Percentiles rank a stretch among this genome's conserved stretches.
These are phyloP conservation scores for Malurus cyaneus DNA, from an alignment of 2,113 vertebrate species.

Conservation along the genomic window DNA sequence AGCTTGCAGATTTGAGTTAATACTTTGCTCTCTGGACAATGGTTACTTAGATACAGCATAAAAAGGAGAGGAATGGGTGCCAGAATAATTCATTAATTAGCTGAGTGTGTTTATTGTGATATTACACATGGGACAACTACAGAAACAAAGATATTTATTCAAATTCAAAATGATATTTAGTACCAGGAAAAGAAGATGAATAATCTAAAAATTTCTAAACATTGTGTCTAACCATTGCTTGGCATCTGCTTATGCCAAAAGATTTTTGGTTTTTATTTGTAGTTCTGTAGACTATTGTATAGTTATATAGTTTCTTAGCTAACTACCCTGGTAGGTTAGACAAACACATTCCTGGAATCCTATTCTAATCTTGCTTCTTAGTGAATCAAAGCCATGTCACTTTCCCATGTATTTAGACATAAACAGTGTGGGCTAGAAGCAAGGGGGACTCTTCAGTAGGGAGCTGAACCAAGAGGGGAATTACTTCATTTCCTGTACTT, in stretches of 20 bases:
- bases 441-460: background rate
- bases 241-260: background rate
- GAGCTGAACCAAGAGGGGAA: background rate
- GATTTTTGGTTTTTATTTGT: background rate
- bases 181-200: background rate
- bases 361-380: background rate
- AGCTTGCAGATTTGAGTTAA: background rate
- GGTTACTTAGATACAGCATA: background rate
- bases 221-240: background rate
- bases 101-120: background rate
- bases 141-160: background rate
- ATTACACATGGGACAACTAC: background rate
- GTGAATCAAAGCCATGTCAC: background rate
- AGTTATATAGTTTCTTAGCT: background rate
- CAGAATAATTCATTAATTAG: background rate
- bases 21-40: background rate
- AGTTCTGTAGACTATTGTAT: background rate
- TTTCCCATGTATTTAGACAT: background rate
- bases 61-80: background rate
- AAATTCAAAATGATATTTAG: background rate
- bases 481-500: background rate
- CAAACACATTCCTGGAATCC: background rate
- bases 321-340: background rate
- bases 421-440: background rate
- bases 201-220: background rate